Conservation (phyloP, 2,888 invertebrate species). For the Listrodromus nycthemerus region DNA sequence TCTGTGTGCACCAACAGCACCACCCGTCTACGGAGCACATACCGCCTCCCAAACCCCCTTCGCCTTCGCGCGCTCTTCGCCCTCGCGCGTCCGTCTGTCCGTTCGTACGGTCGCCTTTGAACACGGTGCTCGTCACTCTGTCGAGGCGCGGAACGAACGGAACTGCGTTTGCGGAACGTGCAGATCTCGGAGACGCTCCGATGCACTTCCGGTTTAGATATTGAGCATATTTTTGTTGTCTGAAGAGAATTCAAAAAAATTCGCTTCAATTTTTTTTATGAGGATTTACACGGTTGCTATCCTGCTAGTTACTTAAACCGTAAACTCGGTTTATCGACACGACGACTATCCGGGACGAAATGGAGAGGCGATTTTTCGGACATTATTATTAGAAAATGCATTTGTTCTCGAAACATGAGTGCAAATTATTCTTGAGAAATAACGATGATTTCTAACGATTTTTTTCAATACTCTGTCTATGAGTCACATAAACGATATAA, state of each 20-base stretch:
- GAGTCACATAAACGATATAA: background rate
- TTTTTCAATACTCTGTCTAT: background rate
- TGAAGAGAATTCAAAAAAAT: too few relatives aligned
- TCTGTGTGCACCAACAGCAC: conserved; percentile 34
- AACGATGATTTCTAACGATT: background rate
- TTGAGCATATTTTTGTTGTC: too few relatives aligned
- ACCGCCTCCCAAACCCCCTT: conserved; percentile 5
- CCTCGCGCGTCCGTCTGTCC: conserved; percentile 17
- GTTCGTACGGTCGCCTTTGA: conserved; percentile 8
- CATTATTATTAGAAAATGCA: background rate
- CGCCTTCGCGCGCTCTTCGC: conserved; percentile 8
- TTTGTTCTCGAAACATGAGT: background rate
- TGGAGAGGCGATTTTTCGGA: too few relatives aligned
- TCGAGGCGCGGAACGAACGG: background rate
- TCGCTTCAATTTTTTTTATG: too few relatives aligned
- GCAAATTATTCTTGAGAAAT: background rate
- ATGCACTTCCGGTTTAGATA: background rate
- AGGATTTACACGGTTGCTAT: too few relatives aligned
- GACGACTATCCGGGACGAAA: too few relatives aligned
- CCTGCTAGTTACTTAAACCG: too few relatives aligned
- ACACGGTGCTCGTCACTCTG: background rate
- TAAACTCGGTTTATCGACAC: too few relatives aligned
- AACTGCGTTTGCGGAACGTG: background rate
- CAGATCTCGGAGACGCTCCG: background rate
- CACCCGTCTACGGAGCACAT: conserved; percentile 5